Base-by-base conservation (phyloP, 2,797 vertebrate genomes). In the Nasua narica region DNA sequence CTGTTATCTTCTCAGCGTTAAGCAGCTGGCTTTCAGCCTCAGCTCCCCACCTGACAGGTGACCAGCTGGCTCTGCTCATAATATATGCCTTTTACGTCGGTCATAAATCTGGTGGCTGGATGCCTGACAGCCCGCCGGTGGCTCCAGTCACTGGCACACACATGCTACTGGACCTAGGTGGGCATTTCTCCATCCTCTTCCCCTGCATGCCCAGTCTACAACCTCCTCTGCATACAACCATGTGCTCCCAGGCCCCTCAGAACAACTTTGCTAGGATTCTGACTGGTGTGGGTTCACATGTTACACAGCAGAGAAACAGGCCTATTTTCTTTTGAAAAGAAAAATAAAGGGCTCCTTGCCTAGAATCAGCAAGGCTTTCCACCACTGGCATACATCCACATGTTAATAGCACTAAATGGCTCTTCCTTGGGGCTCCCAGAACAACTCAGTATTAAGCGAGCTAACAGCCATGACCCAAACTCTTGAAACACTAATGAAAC, bases 31-130 rank as follows among this genome's bases (percentile, higher is more conserved):
- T 97, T 93, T 92, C 76, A 76, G 92, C 84, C 46, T 40, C 1
- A 2, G 92, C 83, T 48, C 92, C 60, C 87, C 78, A 96, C 90
- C 96, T 91, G 96, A 93, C 94, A 96, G 97, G 93, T 67, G 58
- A 94, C 96, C 93, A 96, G 94, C 81, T 96, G 96, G 76, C 5
- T 29, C 40, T 18, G 60, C 7, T 37, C 8, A 8, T 60, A 96
- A 92, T 81, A 29, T 72, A 97, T 35, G 37, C 72, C 23, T 70
- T 25, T 82, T 67, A 46, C 96, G 65, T 54, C 25, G 0, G 78
- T 92, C 65, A 97, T 86, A 97, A 96, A 87, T 95, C 90, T 95
- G 69, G 86, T 40, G 83, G 32, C 87, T 79, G 13, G 37, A 10
- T 13, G 7, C 91, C 70, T 96, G 96, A 95, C 98, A 97, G 46